phyloP scores from a whole-genome alignment of 2,113 vertebrate genomes.

The Pelobates fuscus region DNA sequence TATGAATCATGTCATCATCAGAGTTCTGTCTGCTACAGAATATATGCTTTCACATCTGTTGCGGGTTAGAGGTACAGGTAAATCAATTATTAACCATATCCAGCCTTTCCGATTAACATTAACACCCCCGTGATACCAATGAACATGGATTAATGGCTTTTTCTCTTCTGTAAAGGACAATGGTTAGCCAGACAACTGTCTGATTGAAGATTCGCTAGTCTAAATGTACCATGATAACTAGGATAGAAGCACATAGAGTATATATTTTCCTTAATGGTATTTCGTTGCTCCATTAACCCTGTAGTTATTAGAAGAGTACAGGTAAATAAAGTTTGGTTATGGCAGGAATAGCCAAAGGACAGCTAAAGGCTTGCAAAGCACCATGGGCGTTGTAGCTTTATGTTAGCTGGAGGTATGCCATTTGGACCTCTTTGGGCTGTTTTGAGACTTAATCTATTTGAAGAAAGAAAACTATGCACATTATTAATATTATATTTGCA shows the following conservation, averaged over 20 bases:
- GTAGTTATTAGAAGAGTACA: too few species aligned
- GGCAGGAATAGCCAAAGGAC: too few species aligned
- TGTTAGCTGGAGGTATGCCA: too few species aligned
- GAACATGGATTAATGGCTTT: conserved; percentile 40
- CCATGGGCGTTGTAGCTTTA: too few species aligned
- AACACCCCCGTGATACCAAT: conserved; percentile 25
- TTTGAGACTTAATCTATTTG: too few species aligned
- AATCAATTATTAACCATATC: conserved; percentile 47
- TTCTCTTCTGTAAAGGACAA: conserved; percentile 25
- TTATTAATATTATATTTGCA: too few species aligned
- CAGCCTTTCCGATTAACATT: conserved; percentile 35
- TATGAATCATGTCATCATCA: conserved; percentile 35
- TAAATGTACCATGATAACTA: conserved; percentile 13
- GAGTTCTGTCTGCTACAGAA: neutral
- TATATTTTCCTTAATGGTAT: too few species aligned
- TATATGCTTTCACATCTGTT: conserved; percentile 30
- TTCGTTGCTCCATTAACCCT: too few species aligned
- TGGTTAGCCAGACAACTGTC: conserved; percentile 1
- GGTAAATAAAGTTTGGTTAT: too few species aligned
- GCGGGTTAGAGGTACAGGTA: conserved; percentile 30
- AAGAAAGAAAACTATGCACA: too few species aligned
- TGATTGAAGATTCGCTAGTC: conserved; percentile 12
- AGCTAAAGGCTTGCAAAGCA: too few species aligned
- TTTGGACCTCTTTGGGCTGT: too few species aligned
- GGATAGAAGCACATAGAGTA: neutral